phyloP scores from a whole-genome alignment of 2,888 invertebrate genomes.

The Aleiodes leptofemur region DNA sequence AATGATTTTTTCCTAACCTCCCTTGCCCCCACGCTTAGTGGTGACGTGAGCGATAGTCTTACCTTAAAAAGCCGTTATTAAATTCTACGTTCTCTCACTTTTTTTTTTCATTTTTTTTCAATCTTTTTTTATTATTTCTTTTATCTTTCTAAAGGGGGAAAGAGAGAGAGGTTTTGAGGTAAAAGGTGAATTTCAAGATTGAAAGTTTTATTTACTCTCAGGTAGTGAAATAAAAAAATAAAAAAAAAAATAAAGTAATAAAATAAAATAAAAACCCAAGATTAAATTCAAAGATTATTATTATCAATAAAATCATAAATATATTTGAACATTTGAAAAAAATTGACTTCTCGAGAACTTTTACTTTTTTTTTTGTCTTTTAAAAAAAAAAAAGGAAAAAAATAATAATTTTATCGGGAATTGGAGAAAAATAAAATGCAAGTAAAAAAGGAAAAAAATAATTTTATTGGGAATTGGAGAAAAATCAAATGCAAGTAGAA shows the following conservation, averaged over 20 bases:
- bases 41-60: too few relatives aligned
- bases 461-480: constrained; percentile 12
- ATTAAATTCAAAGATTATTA: too few relatives aligned
- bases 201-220: constrained; percentile 16
- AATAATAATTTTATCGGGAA: too few relatives aligned
- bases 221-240: constrained; percentile 8
- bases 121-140: neutral
- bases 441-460: neutral
- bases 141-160: neutral
- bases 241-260: too few relatives aligned
- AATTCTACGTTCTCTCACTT: constrained; percentile 38
- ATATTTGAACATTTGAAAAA: too few relatives aligned
- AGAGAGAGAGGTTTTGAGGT: constrained; percentile 12
- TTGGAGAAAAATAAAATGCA: too few relatives aligned
- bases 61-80: constrained; percentile 59
- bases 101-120: neutral
- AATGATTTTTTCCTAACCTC: too few relatives aligned
- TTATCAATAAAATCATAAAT: too few relatives aligned
- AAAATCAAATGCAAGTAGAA: constrained; percentile 57
- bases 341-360: too few relatives aligned
- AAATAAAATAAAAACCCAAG: constrained; percentile 42
- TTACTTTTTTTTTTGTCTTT: too few relatives aligned
- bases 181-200: constrained; percentile 19
- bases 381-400: too few relatives aligned
- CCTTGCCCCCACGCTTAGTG: too few relatives aligned